A percentile compares a stretch with the other conserved stretches of the same genome.
These are phyloP conservation scores for Cancer borealis DNA, from an alignment of 2,888 invertebrate genomes.

Conservation along the genomic window DNA sequence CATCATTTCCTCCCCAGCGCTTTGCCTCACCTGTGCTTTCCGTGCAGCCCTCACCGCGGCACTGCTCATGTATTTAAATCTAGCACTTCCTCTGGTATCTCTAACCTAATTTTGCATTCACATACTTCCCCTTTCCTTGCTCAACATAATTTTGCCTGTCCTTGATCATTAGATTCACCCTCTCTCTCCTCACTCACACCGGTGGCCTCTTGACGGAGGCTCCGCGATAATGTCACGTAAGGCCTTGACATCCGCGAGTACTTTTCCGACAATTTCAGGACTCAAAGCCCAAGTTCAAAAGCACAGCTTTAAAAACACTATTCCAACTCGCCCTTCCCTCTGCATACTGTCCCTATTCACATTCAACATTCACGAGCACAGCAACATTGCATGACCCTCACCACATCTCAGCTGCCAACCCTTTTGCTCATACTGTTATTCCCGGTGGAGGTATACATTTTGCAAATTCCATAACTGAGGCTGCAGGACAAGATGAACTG, in stretches of 20 bases:
- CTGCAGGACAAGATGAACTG: neutral
- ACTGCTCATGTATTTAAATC: neutral
- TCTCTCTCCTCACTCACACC: neutral
- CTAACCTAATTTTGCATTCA: conserved; percentile 2
- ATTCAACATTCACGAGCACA: neutral
- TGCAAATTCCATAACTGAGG: neutral
- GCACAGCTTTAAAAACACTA: neutral
- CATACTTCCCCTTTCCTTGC: neutral
- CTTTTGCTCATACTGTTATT: neutral
- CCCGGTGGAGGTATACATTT: neutral
- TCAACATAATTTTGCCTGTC: neutral
- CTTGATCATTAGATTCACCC: neutral
- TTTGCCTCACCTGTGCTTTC: neutral
- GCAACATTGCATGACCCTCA: neutral
- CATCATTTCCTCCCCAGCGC: neutral
- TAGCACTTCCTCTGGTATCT: neutral
- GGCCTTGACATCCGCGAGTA: neutral
- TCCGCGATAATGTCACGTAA: neutral
- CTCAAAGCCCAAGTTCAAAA: neutral
- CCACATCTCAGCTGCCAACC: too few relatives aligned
- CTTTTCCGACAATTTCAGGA: neutral
- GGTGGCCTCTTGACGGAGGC: neutral
- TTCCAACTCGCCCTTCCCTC: neutral
- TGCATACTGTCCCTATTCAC: too few relatives aligned
- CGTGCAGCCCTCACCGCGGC: neutral